Evolutionary conservation across 2,888 invertebrate genomes (phyloP).

Genomic region (Eledone cirrhosa): DNA sequence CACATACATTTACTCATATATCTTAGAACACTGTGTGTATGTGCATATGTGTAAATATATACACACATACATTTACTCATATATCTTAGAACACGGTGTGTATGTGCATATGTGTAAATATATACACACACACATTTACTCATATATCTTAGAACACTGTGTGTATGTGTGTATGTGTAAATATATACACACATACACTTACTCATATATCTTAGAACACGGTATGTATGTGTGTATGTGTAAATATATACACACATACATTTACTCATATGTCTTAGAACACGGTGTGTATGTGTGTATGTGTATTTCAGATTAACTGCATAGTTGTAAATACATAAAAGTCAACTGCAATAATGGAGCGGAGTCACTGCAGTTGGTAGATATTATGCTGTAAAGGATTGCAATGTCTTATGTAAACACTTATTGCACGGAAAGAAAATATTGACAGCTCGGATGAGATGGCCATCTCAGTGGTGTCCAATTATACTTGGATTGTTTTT

Average conservation of each 20-base stretch:
- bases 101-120: neutral
- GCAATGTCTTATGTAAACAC: too few species aligned
- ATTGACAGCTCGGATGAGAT: conserved; percentile 29
- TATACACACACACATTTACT: neutral
- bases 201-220: too few species aligned
- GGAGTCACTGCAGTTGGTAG: neutral
- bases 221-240: conserved; percentile 5
- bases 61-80: neutral
- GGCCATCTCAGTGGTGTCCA: conserved; percentile 28
- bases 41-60: neutral
- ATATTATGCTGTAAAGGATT: too few species aligned
- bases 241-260: neutral
- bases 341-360: too few species aligned
- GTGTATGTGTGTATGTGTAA: neutral
- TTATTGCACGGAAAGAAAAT: conserved; percentile 31
- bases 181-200: neutral
- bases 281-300: neutral
- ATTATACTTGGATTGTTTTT: conserved; percentile 6
- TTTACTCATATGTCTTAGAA: neutral
- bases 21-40: neutral
- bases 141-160: neutral
- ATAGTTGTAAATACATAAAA: too few species aligned
- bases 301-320: too few species aligned
- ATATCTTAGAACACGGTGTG: neutral
- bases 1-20: neutral